Percentiles rank a stretch among this genome's conserved stretches.
phyloP scores from a whole-genome alignment of 2,113 vertebrate genomes.

The Eptesicus fuscus region DNA sequence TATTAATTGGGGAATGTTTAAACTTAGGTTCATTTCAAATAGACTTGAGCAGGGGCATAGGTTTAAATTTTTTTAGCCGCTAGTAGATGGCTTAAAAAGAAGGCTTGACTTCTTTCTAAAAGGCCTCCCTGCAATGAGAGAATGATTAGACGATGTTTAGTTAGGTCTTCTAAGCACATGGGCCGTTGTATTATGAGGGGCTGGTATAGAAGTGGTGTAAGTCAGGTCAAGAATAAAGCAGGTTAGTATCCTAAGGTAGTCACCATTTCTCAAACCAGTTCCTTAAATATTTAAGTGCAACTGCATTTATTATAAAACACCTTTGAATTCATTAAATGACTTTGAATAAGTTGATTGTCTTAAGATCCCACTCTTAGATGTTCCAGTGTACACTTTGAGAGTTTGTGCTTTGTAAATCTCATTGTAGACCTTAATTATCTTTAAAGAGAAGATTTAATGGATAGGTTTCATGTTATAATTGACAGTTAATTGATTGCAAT shows the following conservation, averaged over 20 bases:
- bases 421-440: neutral
- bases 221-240: neutral
- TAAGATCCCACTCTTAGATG: neutral
- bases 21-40: neutral
- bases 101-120: neutral
- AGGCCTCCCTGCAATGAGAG: neutral
- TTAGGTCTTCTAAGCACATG: neutral
- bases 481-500: neutral
- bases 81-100: neutral
- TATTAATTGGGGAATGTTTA: conserved; percentile 5
- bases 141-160: too few species aligned
- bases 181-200: neutral
- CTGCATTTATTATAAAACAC: neutral
- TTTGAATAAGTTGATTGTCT: neutral
- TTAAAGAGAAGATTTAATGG: neutral
- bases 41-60: neutral
- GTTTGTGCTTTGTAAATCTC: neutral
- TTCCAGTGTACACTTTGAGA: neutral
- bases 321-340: neutral
- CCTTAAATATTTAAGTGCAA: neutral
- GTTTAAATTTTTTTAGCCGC: neutral
- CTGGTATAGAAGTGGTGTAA: accelerated
- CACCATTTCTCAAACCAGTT: neutral
- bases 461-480: neutral
- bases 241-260: neutral